phyloP scores from a whole-genome alignment of 2,797 vertebrate species.

The Melanotaenia nigrans region DNA sequence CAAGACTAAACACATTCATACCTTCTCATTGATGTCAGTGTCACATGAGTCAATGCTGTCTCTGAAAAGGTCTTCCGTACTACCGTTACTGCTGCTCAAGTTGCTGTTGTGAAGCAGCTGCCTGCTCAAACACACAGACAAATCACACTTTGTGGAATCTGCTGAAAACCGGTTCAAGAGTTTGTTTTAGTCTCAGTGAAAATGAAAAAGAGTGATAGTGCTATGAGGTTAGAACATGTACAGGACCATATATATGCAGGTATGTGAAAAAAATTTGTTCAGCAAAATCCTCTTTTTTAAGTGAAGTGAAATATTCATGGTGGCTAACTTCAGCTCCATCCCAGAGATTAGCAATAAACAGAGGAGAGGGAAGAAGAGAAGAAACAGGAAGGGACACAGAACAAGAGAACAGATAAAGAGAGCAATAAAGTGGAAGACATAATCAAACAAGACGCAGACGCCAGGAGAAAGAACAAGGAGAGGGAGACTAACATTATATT shows the following conservation, averaged over 20 bases:
- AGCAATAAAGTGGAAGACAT: constrained; percentile 42
- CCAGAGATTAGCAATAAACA: constrained; percentile 35
- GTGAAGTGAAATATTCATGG: constrained; percentile 33
- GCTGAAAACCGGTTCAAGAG: neutral
- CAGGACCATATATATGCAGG: constrained; percentile 25
- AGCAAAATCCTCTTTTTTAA: constrained; percentile 22
- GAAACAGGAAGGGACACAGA: constrained; percentile 7
- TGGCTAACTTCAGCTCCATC: constrained; percentile 34
- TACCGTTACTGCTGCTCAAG: constrained; percentile 96
- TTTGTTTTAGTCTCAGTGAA: neutral
- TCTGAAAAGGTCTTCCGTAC: constrained; percentile 95
- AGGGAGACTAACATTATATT: constrained; percentile 57
- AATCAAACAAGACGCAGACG: constrained; percentile 52
- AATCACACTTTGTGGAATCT: constrained; percentile 25
- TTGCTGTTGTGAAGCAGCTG: constrained; percentile 97
- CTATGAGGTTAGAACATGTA: constrained; percentile 13
- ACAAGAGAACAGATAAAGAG: constrained; percentile 38
- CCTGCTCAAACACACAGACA: constrained; percentile 77
- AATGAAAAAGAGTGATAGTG: constrained; percentile 9
- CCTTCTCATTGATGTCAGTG: constrained; percentile 96
- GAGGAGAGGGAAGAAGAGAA: constrained; percentile 1
- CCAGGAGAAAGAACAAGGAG: constrained; percentile 27
- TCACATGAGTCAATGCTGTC: constrained; percentile 97
- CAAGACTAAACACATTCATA: constrained; percentile 54
- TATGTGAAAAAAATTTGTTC: constrained; percentile 8